Evolutionary conservation across 2,797 vertebrate genomes (phyloP).

Genomic region (Myotis vivesi): DNA sequence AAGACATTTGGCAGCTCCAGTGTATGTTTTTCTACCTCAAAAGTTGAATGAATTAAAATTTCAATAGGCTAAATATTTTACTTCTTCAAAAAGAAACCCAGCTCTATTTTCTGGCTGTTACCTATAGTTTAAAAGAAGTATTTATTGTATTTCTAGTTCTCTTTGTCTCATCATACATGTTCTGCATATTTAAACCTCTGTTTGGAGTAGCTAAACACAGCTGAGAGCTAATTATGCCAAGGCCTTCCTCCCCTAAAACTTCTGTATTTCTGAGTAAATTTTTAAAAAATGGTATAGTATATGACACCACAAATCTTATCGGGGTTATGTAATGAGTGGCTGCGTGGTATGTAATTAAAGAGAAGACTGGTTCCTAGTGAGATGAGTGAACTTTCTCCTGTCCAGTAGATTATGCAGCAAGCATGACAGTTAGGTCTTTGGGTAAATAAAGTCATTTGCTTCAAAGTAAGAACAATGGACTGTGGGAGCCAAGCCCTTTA

Average conservation of each 20-base stretch:
- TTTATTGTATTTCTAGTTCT: neutral
- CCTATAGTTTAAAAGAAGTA: slow-evolving; percentile 4
- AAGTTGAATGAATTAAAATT: slow-evolving; percentile 49
- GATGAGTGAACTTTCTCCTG: neutral
- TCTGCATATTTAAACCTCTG: neutral
- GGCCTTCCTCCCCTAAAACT: neutral
- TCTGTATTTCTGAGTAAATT: neutral
- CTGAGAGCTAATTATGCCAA: neutral
- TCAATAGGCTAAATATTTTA: slow-evolving; percentile 43
- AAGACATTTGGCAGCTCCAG: neutral
- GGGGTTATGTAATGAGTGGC: neutral
- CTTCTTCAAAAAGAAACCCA: slow-evolving; percentile 16
- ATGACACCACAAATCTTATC: neutral
- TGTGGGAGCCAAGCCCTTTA: neutral
- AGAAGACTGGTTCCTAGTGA: neutral
- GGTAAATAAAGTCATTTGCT: neutral
- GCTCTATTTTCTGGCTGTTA: neutral
- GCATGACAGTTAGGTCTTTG: neutral
- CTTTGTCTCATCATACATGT: neutral
- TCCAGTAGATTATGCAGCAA: neutral
- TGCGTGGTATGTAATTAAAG: neutral
- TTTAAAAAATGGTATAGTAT: neutral
- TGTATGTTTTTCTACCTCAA: slow-evolving; percentile 23
- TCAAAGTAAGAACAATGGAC: neutral
- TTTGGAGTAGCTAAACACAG: neutral